These are phyloP conservation scores for Mugil cephalus DNA, from an alignment of 2,113 vertebrate species.

Conservation along the genomic window DNA sequence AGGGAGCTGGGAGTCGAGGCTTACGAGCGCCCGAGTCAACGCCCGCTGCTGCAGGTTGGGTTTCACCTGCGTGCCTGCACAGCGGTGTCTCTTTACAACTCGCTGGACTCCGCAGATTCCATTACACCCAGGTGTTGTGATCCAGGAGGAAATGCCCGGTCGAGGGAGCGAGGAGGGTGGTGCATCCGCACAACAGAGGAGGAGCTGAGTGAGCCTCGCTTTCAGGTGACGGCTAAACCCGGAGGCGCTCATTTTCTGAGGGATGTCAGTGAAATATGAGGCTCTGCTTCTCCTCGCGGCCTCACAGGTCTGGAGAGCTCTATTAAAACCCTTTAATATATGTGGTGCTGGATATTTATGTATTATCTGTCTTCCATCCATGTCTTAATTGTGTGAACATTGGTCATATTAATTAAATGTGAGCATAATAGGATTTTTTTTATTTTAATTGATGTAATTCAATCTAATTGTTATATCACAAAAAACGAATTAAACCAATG, in stretches of 20 bases:
- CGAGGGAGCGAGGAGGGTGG: conserved; percentile 6
- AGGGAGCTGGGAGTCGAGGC: conserved; percentile 9
- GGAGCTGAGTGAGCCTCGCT: conserved; percentile 17
- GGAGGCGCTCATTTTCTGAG: conserved; percentile 18
- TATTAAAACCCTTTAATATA: neutral
- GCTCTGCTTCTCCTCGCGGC: neutral
- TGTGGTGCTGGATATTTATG: neutral
- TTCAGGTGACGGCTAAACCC: conserved; percentile 17
- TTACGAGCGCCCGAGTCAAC: conserved; percentile 18
- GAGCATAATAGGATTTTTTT: too few relatives aligned
- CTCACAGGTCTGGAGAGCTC: neutral
- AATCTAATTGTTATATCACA: too few relatives aligned
- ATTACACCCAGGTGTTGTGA: conserved; percentile 71
- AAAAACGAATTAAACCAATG: too few relatives aligned
- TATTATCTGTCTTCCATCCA: too few relatives aligned
- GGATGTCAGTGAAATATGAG: conserved; percentile 27
- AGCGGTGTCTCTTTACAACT: conserved; percentile 68
- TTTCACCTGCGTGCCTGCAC: conserved; percentile 57
- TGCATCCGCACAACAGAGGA: conserved; percentile 18
- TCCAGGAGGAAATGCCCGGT: conserved; percentile 59
- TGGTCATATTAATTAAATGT: too few relatives aligned
- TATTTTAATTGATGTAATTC: too few relatives aligned
- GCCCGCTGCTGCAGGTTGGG: conserved; percentile 49
- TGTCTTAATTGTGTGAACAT: too few relatives aligned
- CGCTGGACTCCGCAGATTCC: conserved; percentile 54